Evolutionary conservation across 2,797 vertebrate species (phyloP).

Genomic region (Varecia variegata): DNA sequence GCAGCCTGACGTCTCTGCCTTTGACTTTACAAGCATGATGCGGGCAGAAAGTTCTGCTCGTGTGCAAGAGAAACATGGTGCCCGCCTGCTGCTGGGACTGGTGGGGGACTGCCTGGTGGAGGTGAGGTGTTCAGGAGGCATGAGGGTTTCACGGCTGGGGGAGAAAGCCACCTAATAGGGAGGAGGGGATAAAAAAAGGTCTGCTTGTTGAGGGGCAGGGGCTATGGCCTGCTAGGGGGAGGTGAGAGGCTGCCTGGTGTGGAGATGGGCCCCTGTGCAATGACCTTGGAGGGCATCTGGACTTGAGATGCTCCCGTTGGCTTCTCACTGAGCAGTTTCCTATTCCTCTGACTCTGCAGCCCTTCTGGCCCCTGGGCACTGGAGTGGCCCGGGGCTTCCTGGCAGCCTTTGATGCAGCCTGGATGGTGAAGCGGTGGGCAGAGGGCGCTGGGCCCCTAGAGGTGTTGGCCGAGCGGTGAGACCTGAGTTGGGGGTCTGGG

Average conservation of each 20-base stretch:
- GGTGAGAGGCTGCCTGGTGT: not conserved
- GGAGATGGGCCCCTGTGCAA: too few relatives aligned
- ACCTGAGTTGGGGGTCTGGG: not conserved
- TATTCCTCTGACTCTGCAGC: constrained; percentile 83
- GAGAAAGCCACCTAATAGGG: not conserved
- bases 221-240: not conserved
- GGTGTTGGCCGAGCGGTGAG: constrained; percentile 93
- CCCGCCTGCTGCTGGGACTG: constrained; percentile 89
- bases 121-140: constrained; percentile 82
- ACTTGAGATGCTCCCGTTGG: not conserved
- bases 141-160: not conserved
- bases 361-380: constrained; percentile 97
- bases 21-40: constrained; percentile 97
- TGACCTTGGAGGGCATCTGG: not conserved
- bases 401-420: constrained; percentile 92
- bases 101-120: constrained; percentile 97
- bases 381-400: constrained; percentile 95
- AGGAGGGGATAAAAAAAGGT: not conserved
- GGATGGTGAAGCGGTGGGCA: constrained; percentile 95
- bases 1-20: constrained; percentile 91
- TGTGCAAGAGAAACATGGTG: constrained; percentile 89
- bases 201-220: not conserved
- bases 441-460: constrained; percentile 85
- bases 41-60: constrained; percentile 93
- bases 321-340: not conserved